These are phyloP conservation scores for Myrmophylax atrothorax DNA, from an alignment of 2,113 vertebrate species.

Conservation along the genomic window DNA sequence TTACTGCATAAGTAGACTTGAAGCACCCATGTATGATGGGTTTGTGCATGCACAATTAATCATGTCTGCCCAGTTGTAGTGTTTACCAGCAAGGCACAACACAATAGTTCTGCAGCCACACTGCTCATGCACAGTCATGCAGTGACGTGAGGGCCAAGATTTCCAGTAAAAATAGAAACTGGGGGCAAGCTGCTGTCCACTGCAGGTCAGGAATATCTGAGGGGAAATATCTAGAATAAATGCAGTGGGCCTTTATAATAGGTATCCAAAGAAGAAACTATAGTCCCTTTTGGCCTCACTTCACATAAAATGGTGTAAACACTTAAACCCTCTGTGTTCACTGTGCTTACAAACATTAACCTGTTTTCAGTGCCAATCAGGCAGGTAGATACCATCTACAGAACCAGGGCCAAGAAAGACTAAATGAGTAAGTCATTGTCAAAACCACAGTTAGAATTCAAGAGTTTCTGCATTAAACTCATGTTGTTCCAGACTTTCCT, in stretches of 20 bases:
- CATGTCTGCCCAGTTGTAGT: neutral
- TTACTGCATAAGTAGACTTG: neutral
- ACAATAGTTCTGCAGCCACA: neutral
- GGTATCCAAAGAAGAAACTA: neutral
- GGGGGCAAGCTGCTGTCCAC: neutral
- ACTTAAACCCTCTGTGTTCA: neutral
- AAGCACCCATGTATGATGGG: neutral
- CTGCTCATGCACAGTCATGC: neutral
- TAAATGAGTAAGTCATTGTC: constrained; percentile 27
- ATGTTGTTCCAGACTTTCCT: neutral
- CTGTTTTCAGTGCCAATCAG: neutral
- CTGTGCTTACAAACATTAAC: neutral
- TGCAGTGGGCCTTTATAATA: neutral
- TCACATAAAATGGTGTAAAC: neutral
- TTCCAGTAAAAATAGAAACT: neutral
- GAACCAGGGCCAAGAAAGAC: constrained; percentile 33
- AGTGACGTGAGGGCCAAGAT: neutral
- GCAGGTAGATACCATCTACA: constrained; percentile 41
- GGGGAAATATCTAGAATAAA: neutral
- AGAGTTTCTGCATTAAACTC: constrained; percentile 8
- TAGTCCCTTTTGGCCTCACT: neutral
- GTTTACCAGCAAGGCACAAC: neutral
- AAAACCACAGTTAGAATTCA: constrained; percentile 41
- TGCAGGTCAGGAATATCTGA: neutral
- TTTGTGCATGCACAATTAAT: neutral